A percentile compares a stretch with the other conserved stretches of the same genome.
These are phyloP conservation scores for Serripes groenlandicus DNA, from an alignment of 2,888 invertebrate species.

Conservation along the genomic window DNA sequence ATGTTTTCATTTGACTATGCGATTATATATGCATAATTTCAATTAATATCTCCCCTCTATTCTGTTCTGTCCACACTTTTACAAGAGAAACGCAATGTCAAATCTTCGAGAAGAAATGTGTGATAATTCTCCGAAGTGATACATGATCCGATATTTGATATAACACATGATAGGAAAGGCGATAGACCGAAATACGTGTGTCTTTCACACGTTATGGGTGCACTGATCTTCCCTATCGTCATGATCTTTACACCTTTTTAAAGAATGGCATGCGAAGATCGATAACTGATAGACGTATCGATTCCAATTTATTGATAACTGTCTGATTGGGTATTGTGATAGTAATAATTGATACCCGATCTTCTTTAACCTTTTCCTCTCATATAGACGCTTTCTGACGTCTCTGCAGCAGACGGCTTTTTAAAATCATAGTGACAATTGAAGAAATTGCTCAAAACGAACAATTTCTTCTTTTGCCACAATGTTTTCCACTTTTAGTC, in stretches of 20 bases:
- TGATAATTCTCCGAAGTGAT: neutral
- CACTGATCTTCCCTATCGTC: neutral
- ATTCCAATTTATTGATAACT: slow-evolving; percentile 1
- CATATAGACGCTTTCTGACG: neutral
- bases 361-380: neutral
- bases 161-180: too few species aligned
- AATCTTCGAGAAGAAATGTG: neutral
- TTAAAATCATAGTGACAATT: neutral
- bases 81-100: too few species aligned
- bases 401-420: too few species aligned
- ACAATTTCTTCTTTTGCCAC: slow-evolving; percentile 6
- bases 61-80: too few species aligned
- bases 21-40: too few species aligned
- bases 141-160: too few species aligned
- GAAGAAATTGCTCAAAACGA: neutral
- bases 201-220: neutral
- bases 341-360: neutral
- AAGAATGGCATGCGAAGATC: slow-evolving; percentile 16
- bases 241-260: neutral
- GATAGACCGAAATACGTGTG: neutral
- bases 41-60: too few species aligned
- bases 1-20: too few species aligned
- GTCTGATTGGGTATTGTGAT: neutral
- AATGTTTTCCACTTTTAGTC: too few species aligned
- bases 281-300: slow-evolving; percentile 11